These are phyloP conservation scores for Oryzias javanicus DNA, from an alignment of 2,113 vertebrate genomes.

Conservation along the genomic window DNA sequence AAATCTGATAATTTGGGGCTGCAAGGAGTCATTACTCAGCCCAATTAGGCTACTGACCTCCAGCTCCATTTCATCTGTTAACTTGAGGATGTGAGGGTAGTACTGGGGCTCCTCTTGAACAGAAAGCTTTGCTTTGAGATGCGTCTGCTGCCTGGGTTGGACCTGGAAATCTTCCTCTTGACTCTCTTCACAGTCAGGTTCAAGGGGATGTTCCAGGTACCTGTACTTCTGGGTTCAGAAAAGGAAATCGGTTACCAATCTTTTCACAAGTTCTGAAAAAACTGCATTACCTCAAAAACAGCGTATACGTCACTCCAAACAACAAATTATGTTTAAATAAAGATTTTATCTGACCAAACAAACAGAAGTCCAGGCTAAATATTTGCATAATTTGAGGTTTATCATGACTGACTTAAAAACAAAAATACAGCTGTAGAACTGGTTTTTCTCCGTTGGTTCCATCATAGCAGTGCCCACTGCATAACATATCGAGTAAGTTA, in stretches of 20 bases:
- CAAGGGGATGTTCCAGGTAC: conserved; percentile 34
- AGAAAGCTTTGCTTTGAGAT: background rate
- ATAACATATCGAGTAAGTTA: too few relatives aligned
- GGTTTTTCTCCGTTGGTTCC: too few relatives aligned
- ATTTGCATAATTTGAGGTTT: too few relatives aligned
- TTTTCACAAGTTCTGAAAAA: too few relatives aligned
- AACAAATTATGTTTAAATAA: too few relatives aligned
- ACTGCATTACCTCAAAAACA: too few relatives aligned
- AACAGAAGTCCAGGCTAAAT: too few relatives aligned
- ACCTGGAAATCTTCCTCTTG: background rate
- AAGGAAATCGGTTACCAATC: background rate
- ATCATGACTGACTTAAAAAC: too few relatives aligned
- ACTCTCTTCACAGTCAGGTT: conserved; percentile 1
- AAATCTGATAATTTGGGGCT: background rate
- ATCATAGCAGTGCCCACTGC: too few relatives aligned
- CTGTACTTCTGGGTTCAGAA: conserved; percentile 10
- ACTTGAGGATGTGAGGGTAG: fast-evolving
- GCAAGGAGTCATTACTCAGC: background rate
- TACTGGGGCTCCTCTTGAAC: background rate
- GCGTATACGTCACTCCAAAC: too few relatives aligned
- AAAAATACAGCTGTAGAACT: too few relatives aligned
- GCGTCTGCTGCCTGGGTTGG: background rate
- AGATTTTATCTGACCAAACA: too few relatives aligned
- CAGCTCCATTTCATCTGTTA: conserved; percentile 44
- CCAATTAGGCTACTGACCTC: conserved; percentile 33